phyloP scores from a whole-genome alignment of 2,888 invertebrate species.

The Megaustenia siamemsis region DNA sequence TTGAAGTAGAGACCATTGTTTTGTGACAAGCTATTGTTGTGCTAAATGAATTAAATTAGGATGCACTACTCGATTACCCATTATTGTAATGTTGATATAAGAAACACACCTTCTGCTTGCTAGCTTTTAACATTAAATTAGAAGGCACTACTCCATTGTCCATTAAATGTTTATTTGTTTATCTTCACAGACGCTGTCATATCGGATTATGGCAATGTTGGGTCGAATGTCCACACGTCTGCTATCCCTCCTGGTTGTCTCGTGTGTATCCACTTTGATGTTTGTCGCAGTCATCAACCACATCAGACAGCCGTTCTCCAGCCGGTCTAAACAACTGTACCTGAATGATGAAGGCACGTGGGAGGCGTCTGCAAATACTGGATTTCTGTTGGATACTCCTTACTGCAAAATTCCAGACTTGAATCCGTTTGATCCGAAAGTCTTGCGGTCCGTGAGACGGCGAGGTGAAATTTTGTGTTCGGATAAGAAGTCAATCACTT shows the following conservation, averaged over 20 bases:
- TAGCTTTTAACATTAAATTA: too few relatives aligned
- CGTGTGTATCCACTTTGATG: not conserved
- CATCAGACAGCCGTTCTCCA: slow-evolving; percentile 20
- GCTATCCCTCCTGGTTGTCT: not conserved
- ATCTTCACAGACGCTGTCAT: too few relatives aligned
- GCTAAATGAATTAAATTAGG: too few relatives aligned
- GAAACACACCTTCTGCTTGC: too few relatives aligned
- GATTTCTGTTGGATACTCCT: too few relatives aligned
- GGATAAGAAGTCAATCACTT: slow-evolving; percentile 72
- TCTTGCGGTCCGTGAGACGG: slow-evolving; percentile 62
- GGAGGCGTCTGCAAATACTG: not conserved
- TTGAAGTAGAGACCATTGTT: too few relatives aligned
- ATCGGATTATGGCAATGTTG: too few relatives aligned
- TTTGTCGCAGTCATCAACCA: slow-evolving; percentile 30
- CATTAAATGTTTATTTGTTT: too few relatives aligned
- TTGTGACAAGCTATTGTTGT: too few relatives aligned
- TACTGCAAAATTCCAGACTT: slow-evolving; percentile 75
- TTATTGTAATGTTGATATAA: too few relatives aligned
- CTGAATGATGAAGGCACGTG: not conserved
- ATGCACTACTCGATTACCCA: too few relatives aligned
- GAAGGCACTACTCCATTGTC: too few relatives aligned
- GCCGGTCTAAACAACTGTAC: not conserved
- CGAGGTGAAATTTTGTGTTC: slow-evolving; percentile 60
- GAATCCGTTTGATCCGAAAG: slow-evolving; percentile 71
- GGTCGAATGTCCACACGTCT: not conserved